A percentile compares a stretch with the other conserved stretches of the same genome.
phyloP scores from a whole-genome alignment of 2,797 vertebrate genomes.

The Cuniculus paca region DNA sequence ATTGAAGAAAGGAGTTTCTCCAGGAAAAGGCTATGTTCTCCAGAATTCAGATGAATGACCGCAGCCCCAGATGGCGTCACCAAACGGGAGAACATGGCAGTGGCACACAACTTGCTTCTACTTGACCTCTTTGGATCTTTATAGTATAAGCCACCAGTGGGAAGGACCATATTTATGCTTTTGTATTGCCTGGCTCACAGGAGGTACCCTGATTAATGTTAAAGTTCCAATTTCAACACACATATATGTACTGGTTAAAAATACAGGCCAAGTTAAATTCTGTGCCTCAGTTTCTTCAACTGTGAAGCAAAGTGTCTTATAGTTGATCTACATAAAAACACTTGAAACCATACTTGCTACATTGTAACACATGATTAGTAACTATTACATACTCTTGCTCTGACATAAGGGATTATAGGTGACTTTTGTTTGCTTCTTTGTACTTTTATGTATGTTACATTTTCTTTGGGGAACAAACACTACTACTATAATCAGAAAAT shows the following conservation, averaged over 20 bases:
- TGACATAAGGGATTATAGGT: neutral
- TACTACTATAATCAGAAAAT: conserved; percentile 45
- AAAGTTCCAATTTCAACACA: neutral
- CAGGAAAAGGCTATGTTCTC: conserved; percentile 93
- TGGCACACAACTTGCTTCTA: conserved; percentile 10
- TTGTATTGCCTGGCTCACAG: conserved; percentile 54
- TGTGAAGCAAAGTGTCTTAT: neutral
- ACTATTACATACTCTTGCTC: neutral
- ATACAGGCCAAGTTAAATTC: neutral
- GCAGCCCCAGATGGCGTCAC: neutral
- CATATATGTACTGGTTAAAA: neutral
- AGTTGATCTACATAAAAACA: conserved; percentile 53
- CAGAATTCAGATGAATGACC: conserved; percentile 53
- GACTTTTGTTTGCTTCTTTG: neutral
- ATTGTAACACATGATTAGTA: neutral
- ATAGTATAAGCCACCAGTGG: neutral
- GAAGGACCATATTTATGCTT: conserved; percentile 53
- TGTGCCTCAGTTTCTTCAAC: conserved; percentile 1
- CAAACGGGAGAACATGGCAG: neutral
- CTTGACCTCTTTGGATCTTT: neutral
- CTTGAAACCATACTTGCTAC: neutral
- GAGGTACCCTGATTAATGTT: conserved; percentile 53
- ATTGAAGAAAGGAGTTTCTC: conserved; percentile 91
- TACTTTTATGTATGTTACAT: conserved; percentile 12
- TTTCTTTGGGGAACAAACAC: conserved; percentile 49